Evolutionary conservation across 2,888 invertebrate species (phyloP).

Genomic region (Lumbricus terrestris): DNA sequence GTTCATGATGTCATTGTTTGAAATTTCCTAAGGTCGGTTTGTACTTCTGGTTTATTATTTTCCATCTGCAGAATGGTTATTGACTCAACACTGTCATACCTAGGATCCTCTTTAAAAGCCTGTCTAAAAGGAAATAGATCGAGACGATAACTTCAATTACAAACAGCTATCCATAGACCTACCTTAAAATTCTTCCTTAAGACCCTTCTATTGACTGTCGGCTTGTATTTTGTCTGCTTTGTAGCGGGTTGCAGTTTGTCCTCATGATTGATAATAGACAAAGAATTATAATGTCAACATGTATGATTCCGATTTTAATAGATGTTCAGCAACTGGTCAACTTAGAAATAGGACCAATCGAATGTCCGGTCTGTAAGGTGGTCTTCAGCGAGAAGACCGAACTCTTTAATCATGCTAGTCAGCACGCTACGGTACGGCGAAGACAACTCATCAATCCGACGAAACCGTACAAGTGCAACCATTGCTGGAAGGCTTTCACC

Average conservation of each 20-base stretch:
- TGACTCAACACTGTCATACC: too few species aligned
- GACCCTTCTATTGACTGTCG: too few species aligned
- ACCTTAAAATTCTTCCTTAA: too few species aligned
- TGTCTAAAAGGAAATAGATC: too few species aligned
- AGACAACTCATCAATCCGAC: constrained; percentile 36
- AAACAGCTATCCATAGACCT: too few species aligned
- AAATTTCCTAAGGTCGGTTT: neutral
- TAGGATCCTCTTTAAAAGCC: too few species aligned
- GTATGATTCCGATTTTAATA: neutral
- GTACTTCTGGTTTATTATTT: neutral
- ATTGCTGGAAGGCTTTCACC: constrained; percentile 70
- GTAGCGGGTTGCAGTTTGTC: too few species aligned
- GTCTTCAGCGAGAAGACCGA: constrained; percentile 58
- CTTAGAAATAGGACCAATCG: neutral
- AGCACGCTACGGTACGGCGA: constrained; percentile 54
- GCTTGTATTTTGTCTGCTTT: too few species aligned
- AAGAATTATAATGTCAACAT: too few species aligned
- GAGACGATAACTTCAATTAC: too few species aligned
- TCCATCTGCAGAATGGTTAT: neutral
- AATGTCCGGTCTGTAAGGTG: constrained; percentile 55
- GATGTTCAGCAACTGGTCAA: constrained; percentile 8
- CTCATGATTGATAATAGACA: too few species aligned
- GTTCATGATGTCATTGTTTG: too few species aligned
- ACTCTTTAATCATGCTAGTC: constrained; percentile 62
- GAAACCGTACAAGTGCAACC: constrained; percentile 64